Evolutionary conservation across 1,140 invertebrate species (phyloP).

Genomic region (Mya arenaria): DNA sequence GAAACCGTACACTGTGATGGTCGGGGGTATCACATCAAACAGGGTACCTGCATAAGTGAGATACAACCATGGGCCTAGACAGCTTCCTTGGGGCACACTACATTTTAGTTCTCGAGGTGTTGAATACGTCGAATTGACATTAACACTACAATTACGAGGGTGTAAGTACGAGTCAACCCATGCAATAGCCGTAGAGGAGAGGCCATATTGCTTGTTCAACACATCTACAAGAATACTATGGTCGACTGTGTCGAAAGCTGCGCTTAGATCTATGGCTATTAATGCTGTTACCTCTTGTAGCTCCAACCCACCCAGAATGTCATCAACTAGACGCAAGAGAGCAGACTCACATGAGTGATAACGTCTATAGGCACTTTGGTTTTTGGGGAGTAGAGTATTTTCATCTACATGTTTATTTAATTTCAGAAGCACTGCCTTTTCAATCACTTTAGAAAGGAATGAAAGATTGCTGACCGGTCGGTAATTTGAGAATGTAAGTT

Average conservation of each 20-base stretch:
- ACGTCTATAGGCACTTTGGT: constrained; percentile 3
- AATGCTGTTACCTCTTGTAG: constrained; percentile 25
- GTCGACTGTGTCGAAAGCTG: constrained; percentile 16
- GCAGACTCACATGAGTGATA: constrained; percentile 12
- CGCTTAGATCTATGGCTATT: constrained; percentile 16
- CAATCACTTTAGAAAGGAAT: too few species aligned
- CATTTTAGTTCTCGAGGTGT: background rate
- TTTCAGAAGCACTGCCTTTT: too few species aligned
- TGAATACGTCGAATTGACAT: background rate
- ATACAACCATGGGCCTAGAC: constrained; percentile 30
- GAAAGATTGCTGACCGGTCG: too few species aligned
- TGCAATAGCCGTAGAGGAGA: background rate
- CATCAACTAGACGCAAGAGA: background rate
- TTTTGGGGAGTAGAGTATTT: background rate
- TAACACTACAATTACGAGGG: constrained; percentile 22
- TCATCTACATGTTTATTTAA: background rate
- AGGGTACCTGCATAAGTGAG: constrained; percentile 46
- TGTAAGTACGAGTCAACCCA: constrained; percentile 35
- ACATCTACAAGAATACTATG: constrained; percentile 18
- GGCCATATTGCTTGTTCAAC: constrained; percentile 2
- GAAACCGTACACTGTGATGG: constrained; percentile 40
- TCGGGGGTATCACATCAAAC: constrained; percentile 44
- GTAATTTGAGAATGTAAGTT: background rate
- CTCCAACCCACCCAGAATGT: constrained; percentile 13
- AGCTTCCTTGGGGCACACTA: constrained; percentile 27